Conservation (phyloP, 2,888 invertebrate genomes). For the Phytoseiulus persimilis region DNA sequence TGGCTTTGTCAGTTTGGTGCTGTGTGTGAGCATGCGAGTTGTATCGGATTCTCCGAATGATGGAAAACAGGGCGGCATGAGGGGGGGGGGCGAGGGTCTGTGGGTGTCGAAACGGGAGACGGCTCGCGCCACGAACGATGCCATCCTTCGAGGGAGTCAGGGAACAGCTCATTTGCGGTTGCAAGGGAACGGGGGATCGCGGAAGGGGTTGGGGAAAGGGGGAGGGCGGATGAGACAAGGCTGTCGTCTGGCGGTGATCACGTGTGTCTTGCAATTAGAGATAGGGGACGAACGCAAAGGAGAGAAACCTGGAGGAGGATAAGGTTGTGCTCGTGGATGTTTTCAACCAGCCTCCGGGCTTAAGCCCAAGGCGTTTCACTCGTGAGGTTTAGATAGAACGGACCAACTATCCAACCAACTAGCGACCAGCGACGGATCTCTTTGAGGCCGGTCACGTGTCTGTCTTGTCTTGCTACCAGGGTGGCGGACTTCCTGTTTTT, state of each 20-base stretch:
- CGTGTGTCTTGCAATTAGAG: conserved; percentile 36
- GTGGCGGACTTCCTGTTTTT: neutral
- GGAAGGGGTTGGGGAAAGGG: neutral
- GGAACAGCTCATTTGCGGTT: conserved; percentile 36
- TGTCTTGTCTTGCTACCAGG: too few species aligned
- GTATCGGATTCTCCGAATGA: neutral
- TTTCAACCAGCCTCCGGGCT: neutral
- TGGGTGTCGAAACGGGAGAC: neutral
- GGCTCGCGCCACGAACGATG: neutral
- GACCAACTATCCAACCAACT: neutral
- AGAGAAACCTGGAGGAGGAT: neutral
- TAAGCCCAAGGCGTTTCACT: neutral
- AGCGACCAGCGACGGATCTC: neutral
- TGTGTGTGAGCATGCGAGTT: neutral
- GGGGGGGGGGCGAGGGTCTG: neutral
- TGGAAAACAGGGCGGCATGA: neutral
- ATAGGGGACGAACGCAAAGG: neutral
- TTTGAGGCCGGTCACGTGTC: neutral
- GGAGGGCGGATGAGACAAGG: neutral
- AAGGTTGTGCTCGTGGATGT: neutral
- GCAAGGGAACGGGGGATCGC: neutral
- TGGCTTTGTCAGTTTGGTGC: too few species aligned
- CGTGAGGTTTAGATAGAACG: neutral
- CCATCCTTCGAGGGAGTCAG: neutral
- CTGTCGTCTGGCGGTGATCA: conserved; percentile 22